Evolutionary conservation across 1,140 invertebrate genomes (phyloP).

Genomic region (Drosophila nigrodunni): DNA sequence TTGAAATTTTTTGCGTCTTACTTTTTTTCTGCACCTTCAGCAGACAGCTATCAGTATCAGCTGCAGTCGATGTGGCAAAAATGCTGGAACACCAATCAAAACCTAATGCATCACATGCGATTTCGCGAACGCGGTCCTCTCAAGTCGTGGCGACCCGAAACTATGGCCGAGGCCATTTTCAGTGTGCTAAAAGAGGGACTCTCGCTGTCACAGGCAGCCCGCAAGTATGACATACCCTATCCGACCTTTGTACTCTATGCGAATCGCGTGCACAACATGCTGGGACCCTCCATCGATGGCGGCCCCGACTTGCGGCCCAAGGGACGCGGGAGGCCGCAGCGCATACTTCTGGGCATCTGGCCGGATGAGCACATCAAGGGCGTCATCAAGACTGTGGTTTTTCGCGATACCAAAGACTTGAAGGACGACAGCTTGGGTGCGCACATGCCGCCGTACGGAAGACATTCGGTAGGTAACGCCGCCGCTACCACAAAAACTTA

Average conservation of each 20-base stretch:
- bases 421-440: conserved; percentile 88
- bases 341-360: conserved; percentile 95
- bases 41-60: conserved; percentile 96
- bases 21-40: conserved; percentile 70
- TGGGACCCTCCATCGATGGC: conserved; percentile 94
- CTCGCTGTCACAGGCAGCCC: conserved; percentile 94
- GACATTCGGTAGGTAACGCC: conserved; percentile 80
- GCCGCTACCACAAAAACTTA: background rate
- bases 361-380: conserved; percentile 96
- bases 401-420: conserved; percentile 91
- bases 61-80: conserved; percentile 97
- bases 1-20: conserved; percentile 69
- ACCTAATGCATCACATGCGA: conserved; percentile 93
- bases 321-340: conserved; percentile 93
- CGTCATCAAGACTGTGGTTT: conserved; percentile 95
- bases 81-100: conserved; percentile 94
- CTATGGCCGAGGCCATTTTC: conserved; percentile 97
- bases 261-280: conserved; percentile 97
- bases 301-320: conserved; percentile 95
- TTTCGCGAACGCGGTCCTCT: conserved; percentile 95
- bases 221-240: conserved; percentile 97
- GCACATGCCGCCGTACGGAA: conserved; percentile 75
- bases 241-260: conserved; percentile 97
- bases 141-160: conserved; percentile 97
- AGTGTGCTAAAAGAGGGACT: conserved; percentile 95